A percentile compares a stretch with the other conserved stretches of the same genome.
phyloP scores from a whole-genome alignment of 2,888 invertebrate genomes.

The Poecilobothrus nobilitatus region DNA sequence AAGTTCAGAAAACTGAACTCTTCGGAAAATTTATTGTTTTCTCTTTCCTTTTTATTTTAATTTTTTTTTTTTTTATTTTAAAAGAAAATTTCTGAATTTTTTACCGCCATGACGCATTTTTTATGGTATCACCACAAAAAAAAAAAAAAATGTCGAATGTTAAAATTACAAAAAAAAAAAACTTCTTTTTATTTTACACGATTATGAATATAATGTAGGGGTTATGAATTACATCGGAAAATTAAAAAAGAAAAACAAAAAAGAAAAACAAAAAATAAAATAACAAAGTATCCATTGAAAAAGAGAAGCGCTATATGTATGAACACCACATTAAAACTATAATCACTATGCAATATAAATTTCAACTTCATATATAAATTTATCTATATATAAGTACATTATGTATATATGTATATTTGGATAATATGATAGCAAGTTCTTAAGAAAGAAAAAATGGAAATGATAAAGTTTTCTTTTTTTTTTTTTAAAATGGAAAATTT shows the following conservation, averaged over 20 bases:
- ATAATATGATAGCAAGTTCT: too few relatives aligned
- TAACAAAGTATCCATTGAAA: too few relatives aligned
- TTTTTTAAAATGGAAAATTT: too few relatives aligned
- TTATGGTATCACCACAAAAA: neutral
- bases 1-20: neutral
- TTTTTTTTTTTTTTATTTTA: too few relatives aligned
- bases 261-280: too few relatives aligned
- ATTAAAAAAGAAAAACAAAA: neutral
- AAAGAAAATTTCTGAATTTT: neutral
- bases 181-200: neutral
- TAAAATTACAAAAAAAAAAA: too few relatives aligned
- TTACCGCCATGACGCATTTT: neutral
- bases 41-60: neutral
- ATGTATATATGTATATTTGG: too few relatives aligned
- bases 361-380: neutral
- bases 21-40: neutral
- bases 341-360: neutral
- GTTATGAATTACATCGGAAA: neutral
- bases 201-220: neutral
- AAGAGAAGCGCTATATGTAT: neutral
- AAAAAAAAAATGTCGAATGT: too few relatives aligned
- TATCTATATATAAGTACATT: too few relatives aligned
- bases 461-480: too few relatives aligned
- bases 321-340: neutral
- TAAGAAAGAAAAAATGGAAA: too few relatives aligned